These are phyloP conservation scores for Trachymyrmex cornetzi DNA, from an alignment of 1,140 invertebrate genomes.

Conservation along the genomic window DNA sequence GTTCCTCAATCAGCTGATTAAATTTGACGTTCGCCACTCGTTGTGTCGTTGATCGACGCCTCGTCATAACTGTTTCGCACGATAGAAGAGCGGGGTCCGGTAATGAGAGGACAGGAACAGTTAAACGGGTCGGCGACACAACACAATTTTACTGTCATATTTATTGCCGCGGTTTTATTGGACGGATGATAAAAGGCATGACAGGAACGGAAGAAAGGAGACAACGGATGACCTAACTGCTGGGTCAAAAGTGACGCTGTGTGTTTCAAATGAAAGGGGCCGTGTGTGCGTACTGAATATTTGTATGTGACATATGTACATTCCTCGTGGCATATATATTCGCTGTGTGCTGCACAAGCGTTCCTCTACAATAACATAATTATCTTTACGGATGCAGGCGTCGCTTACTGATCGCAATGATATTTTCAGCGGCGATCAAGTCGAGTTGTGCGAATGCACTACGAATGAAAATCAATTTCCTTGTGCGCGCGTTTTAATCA, in stretches of 20 bases:
- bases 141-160: slow-evolving; percentile 62
- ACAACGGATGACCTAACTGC: slow-evolving; percentile 34
- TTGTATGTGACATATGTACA: not conserved
- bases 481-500: slow-evolving; percentile 5
- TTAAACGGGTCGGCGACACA: slow-evolving; percentile 37
- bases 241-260: slow-evolving; percentile 14
- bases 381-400: slow-evolving; percentile 14
- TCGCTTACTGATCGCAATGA: not conserved
- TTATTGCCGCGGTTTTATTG: slow-evolving; percentile 62
- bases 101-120: slow-evolving; percentile 34
- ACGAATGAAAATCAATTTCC: not conserved
- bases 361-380: slow-evolving; percentile 27
- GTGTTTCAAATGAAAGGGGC: slow-evolving; percentile 18
- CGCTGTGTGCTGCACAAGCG: not conserved
- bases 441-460: not conserved
- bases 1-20: slow-evolving; percentile 40
- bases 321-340: not conserved
- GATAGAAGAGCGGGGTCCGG: slow-evolving; percentile 60
- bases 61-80: slow-evolving; percentile 66
- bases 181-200: slow-evolving; percentile 49
- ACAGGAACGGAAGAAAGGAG: slow-evolving; percentile 47
- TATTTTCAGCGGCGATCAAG: not conserved
- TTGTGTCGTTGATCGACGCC: slow-evolving; percentile 48
- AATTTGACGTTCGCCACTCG: slow-evolving; percentile 52
- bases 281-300: not conserved